A percentile compares a stretch with the other conserved stretches of the same genome.
phyloP scores from a whole-genome alignment of 1,140 invertebrate species.

The Temnothorax longispinosus region DNA sequence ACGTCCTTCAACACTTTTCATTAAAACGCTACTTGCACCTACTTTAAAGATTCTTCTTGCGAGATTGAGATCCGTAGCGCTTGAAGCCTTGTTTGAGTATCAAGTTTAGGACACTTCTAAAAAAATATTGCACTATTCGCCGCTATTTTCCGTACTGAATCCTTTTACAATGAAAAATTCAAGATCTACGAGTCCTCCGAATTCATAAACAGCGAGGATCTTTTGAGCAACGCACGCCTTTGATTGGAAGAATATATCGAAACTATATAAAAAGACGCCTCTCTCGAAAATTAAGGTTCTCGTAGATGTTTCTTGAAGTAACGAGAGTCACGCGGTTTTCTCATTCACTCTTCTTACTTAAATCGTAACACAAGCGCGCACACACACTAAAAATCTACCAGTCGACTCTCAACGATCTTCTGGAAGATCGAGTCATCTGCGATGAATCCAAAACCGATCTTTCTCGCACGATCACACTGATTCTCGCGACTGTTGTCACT shows the following conservation, averaged over 20 bases:
- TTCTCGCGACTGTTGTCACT: not conserved
- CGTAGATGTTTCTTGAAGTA: conserved; percentile 22
- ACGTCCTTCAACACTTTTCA: conserved; percentile 1
- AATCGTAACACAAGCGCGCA: conserved; percentile 35
- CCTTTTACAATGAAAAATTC: conserved; percentile 1
- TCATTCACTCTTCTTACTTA: conserved; percentile 4
- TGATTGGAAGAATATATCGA: conserved; percentile 58
- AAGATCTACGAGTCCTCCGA: not conserved
- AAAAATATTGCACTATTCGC: conserved; percentile 46
- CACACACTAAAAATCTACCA: conserved; percentile 27
- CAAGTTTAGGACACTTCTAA: conserved; percentile 18
- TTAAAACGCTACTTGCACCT: not conserved
- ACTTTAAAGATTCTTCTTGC: not conserved
- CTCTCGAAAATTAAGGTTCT: not conserved
- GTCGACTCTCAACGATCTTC: not conserved
- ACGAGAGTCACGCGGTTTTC: conserved; percentile 2
- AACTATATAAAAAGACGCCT: conserved; percentile 31
- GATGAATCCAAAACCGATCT: not conserved
- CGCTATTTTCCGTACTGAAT: not conserved
- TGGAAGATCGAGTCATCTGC: not conserved
- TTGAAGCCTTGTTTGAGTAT: not conserved
- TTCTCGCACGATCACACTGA: not conserved
- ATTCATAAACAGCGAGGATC: conserved; percentile 22
- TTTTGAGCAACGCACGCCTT: conserved; percentile 52
- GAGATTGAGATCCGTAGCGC: conserved; percentile 1